These are phyloP conservation scores for Turritopsis dohrnii DNA, from an alignment of 30 jellyfish, hydroid and myxozoan genomes.

Conservation along the genomic window DNA sequence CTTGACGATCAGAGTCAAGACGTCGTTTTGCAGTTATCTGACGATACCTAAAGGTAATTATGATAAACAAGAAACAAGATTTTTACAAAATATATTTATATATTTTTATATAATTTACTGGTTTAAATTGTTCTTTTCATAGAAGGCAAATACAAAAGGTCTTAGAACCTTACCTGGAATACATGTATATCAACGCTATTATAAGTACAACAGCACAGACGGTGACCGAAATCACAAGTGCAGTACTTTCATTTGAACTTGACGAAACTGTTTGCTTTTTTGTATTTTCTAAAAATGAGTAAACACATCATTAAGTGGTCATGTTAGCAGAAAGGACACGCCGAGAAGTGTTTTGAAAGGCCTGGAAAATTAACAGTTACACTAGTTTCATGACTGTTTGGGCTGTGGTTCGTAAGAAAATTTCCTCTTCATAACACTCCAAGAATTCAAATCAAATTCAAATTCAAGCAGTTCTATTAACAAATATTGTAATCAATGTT, in stretches of 20 bases:
- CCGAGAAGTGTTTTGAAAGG: no score
- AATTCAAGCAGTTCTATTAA: no score
- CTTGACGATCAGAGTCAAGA: background rate
- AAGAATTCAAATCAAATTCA: no score
- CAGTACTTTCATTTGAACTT: background rate
- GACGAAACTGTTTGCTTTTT: background rate
- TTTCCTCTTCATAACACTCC: no score
- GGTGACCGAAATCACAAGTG: slow-evolving; percentile 4
- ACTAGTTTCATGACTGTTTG: no score
- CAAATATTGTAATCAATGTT: no score
- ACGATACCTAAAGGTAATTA: background rate
- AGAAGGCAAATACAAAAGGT: background rate
- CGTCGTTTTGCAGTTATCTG: slow-evolving; percentile 6
- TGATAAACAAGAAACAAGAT: background rate
- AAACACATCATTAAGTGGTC: no score
- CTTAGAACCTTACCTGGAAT: background rate
- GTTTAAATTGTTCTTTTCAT: background rate
- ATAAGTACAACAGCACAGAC: background rate
- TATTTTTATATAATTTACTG: no score
- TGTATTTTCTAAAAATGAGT: background rate
- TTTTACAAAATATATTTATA: no score
- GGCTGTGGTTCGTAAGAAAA: no score
- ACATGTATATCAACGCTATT: background rate
- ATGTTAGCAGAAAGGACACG: no score
- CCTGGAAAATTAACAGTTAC: no score